Percentiles rank a stretch among this genome's conserved stretches.
Conservation (phyloP, 2,888 invertebrate genomes). For the Rhagium mordax region DNA sequence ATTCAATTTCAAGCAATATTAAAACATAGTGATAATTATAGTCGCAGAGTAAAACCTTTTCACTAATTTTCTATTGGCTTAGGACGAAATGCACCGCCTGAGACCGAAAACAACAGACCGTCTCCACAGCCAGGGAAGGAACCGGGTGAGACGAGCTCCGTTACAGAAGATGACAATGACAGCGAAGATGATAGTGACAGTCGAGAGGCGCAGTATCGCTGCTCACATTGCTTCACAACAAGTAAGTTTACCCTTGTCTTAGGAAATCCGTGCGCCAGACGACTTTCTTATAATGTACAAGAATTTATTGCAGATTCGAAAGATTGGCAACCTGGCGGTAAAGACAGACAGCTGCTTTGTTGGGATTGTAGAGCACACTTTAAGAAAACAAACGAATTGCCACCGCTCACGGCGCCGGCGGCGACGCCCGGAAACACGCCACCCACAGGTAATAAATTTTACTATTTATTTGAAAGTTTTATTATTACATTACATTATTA, state of each 20-base stretch:
- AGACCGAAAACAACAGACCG: constrained; percentile 71
- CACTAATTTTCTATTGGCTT: background rate
- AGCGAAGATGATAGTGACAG: constrained; percentile 97
- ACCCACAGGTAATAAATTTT: constrained; percentile 55
- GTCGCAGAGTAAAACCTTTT: background rate
- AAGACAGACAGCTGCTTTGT: constrained; percentile 80
- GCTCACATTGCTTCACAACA: constrained; percentile 83
- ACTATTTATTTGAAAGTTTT: too few species aligned
- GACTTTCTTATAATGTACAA: background rate
- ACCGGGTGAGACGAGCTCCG: constrained; percentile 82
- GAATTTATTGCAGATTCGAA: constrained; percentile 74
- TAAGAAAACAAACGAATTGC: constrained; percentile 85
- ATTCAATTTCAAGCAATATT: too few species aligned
- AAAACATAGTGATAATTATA: background rate
- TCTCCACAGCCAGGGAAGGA: constrained; percentile 79
- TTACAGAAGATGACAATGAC: constrained; percentile 85
- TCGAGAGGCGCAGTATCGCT: constrained; percentile 84
- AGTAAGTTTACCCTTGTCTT: constrained; percentile 73
- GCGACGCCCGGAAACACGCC: constrained; percentile 59
- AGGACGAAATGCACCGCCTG: constrained; percentile 61
- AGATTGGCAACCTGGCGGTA: constrained; percentile 83
- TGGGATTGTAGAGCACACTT: constrained; percentile 83
- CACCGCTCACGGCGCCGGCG: constrained; percentile 71
- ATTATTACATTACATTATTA: too few species aligned
- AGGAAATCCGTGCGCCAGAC: background rate